These are phyloP conservation scores for Scaptomyza graminum DNA, from an alignment of 1,140 invertebrate species.

Conservation along the genomic window DNA sequence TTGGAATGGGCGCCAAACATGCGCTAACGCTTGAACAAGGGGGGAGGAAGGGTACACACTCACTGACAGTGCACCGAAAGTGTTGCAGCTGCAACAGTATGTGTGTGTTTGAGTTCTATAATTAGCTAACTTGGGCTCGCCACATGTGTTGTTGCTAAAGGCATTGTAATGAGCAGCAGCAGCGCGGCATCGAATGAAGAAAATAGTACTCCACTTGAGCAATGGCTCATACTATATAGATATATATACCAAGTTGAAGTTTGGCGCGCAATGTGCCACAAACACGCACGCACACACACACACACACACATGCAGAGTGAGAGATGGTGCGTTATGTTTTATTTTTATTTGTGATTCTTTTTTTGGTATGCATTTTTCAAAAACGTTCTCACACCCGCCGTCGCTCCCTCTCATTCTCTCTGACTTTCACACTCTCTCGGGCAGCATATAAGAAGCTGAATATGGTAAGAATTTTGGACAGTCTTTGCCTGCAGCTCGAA, in stretches of 20 bases:
- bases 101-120: constrained; percentile 29
- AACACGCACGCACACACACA: constrained; percentile 35
- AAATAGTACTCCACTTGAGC: constrained; percentile 77
- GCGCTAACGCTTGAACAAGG: not conserved
- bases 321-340: constrained; percentile 60
- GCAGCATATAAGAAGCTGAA: constrained; percentile 52
- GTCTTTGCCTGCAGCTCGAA: constrained; percentile 48
- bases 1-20: constrained; percentile 43
- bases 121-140: constrained; percentile 43
- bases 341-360: constrained; percentile 67
- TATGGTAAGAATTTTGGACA: constrained; percentile 42
- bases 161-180: constrained; percentile 66
- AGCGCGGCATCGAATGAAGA: constrained; percentile 20
- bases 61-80: constrained; percentile 55
- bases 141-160: constrained; percentile 73
- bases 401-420: not conserved
- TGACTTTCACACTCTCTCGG: constrained; percentile 4
- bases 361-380: constrained; percentile 51
- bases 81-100: constrained; percentile 46
- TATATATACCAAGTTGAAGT: constrained; percentile 52
- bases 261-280: constrained; percentile 56
- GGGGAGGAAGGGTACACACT: constrained; percentile 2
- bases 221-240: constrained; percentile 38
- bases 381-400: constrained; percentile 39
- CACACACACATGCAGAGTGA: constrained; percentile 29